Base-by-base conservation (phyloP, 2,888 invertebrate genomes). In the Scaptomyza parva region DNA sequence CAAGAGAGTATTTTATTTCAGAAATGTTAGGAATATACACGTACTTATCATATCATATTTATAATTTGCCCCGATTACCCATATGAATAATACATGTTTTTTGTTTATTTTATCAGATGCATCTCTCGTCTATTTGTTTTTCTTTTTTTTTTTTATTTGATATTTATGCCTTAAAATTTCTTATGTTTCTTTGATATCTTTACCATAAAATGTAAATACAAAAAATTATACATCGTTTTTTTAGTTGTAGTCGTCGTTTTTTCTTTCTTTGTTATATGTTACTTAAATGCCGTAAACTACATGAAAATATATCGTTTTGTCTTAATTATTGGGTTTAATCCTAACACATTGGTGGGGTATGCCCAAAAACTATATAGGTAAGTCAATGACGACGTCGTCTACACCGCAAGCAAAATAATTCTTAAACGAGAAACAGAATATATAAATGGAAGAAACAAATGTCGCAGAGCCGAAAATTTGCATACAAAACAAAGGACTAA, bases 271-370 rank as follows among this genome's bases (percentile, higher is more conserved):
- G 45, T 61, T 53, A 40, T 48, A 53, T 50, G 39, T 72, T 78
- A 72, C 84, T 84, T 81, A 85, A 82, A 85, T 82, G 82, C 76
- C 76, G 62, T 77, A 80, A 67, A 71, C 70, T 78, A 84, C 78
- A 70, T 68, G 67, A 76, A 78, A 69, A 43, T 67, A 66, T 58
- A 81, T 73, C 65, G 9, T 30, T n/a, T 9, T 76, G 65, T 71
- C 84, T 78, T 73, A 82, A 66, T 76, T 67, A 73, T 30, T 47
- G 18, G 59, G 66, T 57, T 63, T 77, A 64, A 80, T 68, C 70
- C 84, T 81, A 78, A 76, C 70, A 69, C 76, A 76, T 61, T 73
- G 67, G 51, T 62, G 71, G 71, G 64, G 67, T 35, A 50, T 28
- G 24, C 40, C 53, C 40, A 54, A 55, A 51, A 50, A 12, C 5